Evolutionary conservation across 1,140 invertebrate species (phyloP), one percentile per base, ranked within the genome.

Genomic region (Steinernema feltiae): DNA sequence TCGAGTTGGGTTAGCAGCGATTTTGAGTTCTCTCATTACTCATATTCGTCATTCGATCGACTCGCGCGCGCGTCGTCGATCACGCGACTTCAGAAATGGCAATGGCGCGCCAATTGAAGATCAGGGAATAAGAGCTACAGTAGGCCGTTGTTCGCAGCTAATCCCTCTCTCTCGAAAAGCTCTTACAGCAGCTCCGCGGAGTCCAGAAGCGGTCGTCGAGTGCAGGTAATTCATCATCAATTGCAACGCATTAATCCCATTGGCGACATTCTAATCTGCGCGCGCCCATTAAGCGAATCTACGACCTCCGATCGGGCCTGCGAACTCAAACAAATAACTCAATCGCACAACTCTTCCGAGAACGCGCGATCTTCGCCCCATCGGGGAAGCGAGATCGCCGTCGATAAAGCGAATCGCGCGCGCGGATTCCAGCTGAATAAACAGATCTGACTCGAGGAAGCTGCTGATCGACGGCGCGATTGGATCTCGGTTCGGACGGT

Each of bases 181-280:
- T 17, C 12, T 27, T 63, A 63, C 53, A 63, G 3, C 24, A 15
- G 7, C 53, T 27, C 53, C 7, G 18, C 35, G 18, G 35, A 41
- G 35, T 41, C 35, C 35, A 41, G 35, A 41, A 41, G 7, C 35
- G 35, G 35, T 18, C 7, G 7, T 73, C 15, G 24, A 48, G 48
- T 73, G 35, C 32, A 73, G 72, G 72, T 73, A 73, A 71, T 46
- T 71, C 70, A 71, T 71, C 70, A 71, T 71, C 70, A 32, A 71
- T 71, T 31, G 70, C 70, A 31, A 32, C 35, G 35, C 35, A 73
- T 41, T 30, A 48, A 73, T 73, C 48, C 72, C 27, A 73, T 41
- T 41, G 32, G 35, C 24, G 72, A 73, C 27, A 48, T 48, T 31
- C 27, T 73, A 41, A 73, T 63, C 53, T 21, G 53, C 53, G 53